Evolutionary conservation across 2,888 invertebrate genomes (phyloP).

Genomic region (Alentia gelatinosa): DNA sequence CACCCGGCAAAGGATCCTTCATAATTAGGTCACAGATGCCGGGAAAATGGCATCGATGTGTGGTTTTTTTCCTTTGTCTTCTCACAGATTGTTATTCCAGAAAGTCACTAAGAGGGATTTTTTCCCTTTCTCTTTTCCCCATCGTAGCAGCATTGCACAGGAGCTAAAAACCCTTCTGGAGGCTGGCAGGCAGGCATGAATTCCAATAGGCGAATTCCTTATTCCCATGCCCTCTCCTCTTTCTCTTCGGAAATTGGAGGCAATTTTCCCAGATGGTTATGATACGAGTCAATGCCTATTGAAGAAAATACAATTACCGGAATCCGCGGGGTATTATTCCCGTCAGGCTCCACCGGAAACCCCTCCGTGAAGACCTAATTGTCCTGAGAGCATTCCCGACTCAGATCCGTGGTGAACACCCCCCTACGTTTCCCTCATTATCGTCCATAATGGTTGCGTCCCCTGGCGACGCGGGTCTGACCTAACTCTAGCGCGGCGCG

Average conservation of each 20-base stretch:
- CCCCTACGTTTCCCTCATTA: neutral
- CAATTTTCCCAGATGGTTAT: neutral
- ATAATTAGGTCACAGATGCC: neutral
- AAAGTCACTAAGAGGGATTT: neutral
- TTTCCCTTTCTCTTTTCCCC: no score
- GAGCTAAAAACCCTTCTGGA: no score
- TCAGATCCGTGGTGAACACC: neutral
- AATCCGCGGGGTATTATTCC: neutral
- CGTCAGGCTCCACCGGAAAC: neutral
- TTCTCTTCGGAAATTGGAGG: neutral
- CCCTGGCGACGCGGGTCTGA: neutral
- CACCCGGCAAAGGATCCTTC: neutral
- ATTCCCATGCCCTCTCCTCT: neutral
- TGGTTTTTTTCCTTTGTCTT: neutral
- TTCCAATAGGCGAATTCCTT: no score
- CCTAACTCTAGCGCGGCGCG: neutral
- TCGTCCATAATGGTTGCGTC: neutral
- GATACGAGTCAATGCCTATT: neutral
- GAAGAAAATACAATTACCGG: neutral
- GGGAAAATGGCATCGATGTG: neutral
- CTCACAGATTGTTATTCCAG: neutral
- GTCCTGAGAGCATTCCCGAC: neutral
- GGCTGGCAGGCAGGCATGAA: no score
- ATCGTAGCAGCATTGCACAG: no score
- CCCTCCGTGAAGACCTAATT: neutral